Base-by-base conservation (phyloP, 2,797 vertebrate genomes). In the Rhynchotus rufescens region DNA sequence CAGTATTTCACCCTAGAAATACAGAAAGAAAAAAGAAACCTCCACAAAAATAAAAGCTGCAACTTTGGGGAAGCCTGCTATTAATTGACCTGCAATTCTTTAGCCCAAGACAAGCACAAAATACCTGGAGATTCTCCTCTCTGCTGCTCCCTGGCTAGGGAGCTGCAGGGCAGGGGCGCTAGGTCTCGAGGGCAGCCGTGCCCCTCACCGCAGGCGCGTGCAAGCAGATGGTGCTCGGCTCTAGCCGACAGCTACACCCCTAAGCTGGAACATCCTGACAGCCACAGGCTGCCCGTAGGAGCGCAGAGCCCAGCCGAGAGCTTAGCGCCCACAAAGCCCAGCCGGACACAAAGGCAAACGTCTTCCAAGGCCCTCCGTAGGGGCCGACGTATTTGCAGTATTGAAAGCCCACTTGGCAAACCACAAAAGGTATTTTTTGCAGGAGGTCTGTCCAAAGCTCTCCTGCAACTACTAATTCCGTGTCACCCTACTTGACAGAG, bases 211-310 rank as follows among this genome's bases (percentile, higher is more conserved):
- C 94, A 94, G 94, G 40, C 85, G 80, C 69, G 74, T 89, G 30
- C 89, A 85, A 85, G 83, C 93, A 93, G 88, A 95, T 87, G 93
- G 92, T 80, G 92, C 88, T 47, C 80, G 67, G 82, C 86, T 84
- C 78, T 26, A 89, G 88, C 87, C 86, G 95, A 80, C 0, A 83
- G 90, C 80, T 56, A n/a, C 0, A 45, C 64, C 40, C 81, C 56
- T 54, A 74, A 94, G 90, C 12, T 20, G 14, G 87, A 71, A 56
- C 73, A 86, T 10, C 30, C 89, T 57, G 83, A 77, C 73, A 79
- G 86, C 76, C 72, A 26, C 0, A 1, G 14, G 42, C 42, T 42
- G 74, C 72, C 90, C 62, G 9, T 10, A 15, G 40, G 61, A 54
- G 3, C 7, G 3, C 7, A 28, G 79, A 83, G 10, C 71, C n/a